Evolutionary conservation across 2,888 invertebrate species (phyloP).

Genomic region (Augiades crinisus): DNA sequence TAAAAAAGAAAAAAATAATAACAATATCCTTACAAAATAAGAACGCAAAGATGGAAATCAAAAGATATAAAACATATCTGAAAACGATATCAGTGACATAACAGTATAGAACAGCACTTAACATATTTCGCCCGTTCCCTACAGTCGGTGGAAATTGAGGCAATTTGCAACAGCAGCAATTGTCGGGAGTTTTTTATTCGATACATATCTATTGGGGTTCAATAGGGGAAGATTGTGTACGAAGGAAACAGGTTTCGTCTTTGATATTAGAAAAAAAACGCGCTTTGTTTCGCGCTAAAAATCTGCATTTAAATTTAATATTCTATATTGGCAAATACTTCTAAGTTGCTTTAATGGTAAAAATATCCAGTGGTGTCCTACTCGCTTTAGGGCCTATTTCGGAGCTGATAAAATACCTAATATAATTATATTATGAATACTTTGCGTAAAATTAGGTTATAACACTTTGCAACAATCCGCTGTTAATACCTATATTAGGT

Average conservation of each 20-base stretch:
- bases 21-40: neutral
- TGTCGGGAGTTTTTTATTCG: constrained; percentile 40
- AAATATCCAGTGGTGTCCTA: no score
- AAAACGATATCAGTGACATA: constrained; percentile 7
- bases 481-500: no score
- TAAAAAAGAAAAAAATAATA: neutral
- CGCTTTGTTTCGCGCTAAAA: no score
- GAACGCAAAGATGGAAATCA: neutral
- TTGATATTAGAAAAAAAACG: no score
- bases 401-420: no score
- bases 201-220: constrained; percentile 51
- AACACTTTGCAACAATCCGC: no score
- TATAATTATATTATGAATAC: no score
- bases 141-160: constrained; percentile 41
- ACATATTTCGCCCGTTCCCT: constrained; percentile 35
- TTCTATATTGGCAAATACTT: no score
- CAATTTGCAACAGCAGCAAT: constrained; percentile 42
- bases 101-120: constrained; percentile 33
- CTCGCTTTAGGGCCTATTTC: no score
- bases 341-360: no score
- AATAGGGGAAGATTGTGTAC: constrained; percentile 32
- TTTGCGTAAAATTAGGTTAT: no score
- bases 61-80: neutral
- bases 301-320: no score
- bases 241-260: neutral